A percentile compares a stretch with the other conserved stretches of the same genome.
These are phyloP conservation scores for Piscicola geometra DNA, from an alignment of 2,888 invertebrate species.

Conservation along the genomic window DNA sequence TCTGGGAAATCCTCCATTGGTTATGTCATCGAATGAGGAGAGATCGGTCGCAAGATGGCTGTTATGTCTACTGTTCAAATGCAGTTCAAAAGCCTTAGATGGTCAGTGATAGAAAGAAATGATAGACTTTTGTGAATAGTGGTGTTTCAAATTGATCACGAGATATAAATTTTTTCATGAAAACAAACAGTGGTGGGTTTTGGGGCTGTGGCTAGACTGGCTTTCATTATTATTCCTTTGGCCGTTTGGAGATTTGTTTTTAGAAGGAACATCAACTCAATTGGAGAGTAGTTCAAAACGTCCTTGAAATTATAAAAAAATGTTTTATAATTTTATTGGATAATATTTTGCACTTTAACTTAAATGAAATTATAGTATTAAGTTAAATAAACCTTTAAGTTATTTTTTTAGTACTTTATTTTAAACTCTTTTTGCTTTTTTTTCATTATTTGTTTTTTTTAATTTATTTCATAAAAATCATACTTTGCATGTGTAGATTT, in stretches of 20 bases:
- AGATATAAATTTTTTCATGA: too few species aligned
- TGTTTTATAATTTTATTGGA: too few species aligned
- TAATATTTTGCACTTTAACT: too few species aligned
- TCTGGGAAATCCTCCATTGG: background rate
- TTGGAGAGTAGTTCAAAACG: constrained; percentile 17
- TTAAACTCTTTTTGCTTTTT: background rate
- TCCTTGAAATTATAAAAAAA: constrained; percentile 26
- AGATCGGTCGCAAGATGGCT: background rate
- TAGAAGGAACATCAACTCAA: constrained; percentile 34
- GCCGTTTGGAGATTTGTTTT: constrained; percentile 32
- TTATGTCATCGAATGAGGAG: background rate
- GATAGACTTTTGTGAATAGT: too few species aligned
- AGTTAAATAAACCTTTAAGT: too few species aligned
- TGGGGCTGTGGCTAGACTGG: constrained; percentile 34
- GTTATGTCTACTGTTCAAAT: background rate
- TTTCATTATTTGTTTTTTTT: background rate
- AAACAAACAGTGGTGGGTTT: constrained; percentile 29
- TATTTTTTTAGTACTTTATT: too few species aligned
- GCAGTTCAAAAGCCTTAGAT: background rate
- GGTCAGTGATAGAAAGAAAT: background rate
- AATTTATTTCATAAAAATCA: background rate
- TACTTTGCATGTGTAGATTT: background rate
- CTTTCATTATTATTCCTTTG: constrained; percentile 29
- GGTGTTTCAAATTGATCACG: too few species aligned
- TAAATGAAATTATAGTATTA: too few species aligned